Percentiles rank a stretch among this genome's conserved stretches.
Evolutionary conservation across 2,888 invertebrate genomes (phyloP).

Genomic region (Cephus pulcher): DNA sequence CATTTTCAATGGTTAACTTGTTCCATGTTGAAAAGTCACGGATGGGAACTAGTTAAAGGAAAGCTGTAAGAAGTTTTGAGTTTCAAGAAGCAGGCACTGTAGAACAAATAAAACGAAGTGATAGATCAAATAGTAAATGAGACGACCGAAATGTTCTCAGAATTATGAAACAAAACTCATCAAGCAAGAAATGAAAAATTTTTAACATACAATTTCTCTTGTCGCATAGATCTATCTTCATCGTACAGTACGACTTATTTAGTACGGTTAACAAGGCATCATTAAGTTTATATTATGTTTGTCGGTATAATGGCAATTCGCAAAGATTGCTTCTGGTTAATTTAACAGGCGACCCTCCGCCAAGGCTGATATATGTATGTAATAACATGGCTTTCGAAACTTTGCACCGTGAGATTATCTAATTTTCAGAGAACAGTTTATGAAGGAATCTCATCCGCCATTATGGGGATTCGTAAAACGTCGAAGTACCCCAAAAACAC

Average conservation of each 20-base stretch:
- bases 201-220: background rate
- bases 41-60: background rate
- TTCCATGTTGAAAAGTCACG: background rate
- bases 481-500: background rate
- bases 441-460: background rate
- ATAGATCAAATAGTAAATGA: background rate
- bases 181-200: background rate
- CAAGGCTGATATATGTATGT: background rate
- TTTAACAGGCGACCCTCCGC: background rate
- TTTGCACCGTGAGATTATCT: background rate
- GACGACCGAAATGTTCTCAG: background rate
- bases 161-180: background rate
- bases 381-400: background rate
- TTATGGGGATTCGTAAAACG: background rate
- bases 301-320: background rate
- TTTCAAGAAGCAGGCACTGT: background rate
- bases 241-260: background rate
- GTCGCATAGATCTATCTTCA: background rate
- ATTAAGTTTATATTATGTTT: background rate
- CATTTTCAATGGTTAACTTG: background rate
- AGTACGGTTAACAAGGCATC: background rate
- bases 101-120: background rate
- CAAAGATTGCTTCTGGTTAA: background rate
- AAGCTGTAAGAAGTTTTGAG: background rate
- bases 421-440: constrained; percentile 2